Percentiles rank a stretch among this genome's conserved stretches.
These are phyloP conservation scores for Monoplex corrugatus DNA, from an alignment of 2,888 invertebrate genomes.

Conservation along the genomic window DNA sequence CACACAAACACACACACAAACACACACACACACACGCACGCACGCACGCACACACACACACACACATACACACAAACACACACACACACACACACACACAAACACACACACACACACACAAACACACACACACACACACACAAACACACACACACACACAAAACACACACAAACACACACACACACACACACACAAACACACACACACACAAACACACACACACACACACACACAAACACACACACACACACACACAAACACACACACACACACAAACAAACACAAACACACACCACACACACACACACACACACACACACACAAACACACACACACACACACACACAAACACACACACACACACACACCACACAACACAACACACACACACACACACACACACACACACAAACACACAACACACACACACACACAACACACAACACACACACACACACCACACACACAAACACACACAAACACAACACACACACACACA, in stretches of 20 bases:
- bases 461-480: not conserved
- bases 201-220: conserved; percentile 11
- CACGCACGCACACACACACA: not conserved
- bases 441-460: not conserved
- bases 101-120: not conserved
- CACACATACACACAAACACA: not conserved
- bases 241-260: no score
- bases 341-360: no score
- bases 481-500: not conserved
- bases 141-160: not conserved
- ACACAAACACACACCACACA: no score
- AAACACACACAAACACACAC: not conserved
- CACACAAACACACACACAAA: not conserved
- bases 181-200: conserved; percentile 6
- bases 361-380: no score
- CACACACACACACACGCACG: not conserved
- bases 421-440: not conserved
- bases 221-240: no score
- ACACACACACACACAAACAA: not conserved
- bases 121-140: not conserved
- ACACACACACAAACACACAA: no score
- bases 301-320: no score
- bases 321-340: no score
- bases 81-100: not conserved
- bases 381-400: no score